Evolutionary conservation across 2,888 invertebrate genomes (phyloP).

Genomic region (Limnephilus lunatus): DNA sequence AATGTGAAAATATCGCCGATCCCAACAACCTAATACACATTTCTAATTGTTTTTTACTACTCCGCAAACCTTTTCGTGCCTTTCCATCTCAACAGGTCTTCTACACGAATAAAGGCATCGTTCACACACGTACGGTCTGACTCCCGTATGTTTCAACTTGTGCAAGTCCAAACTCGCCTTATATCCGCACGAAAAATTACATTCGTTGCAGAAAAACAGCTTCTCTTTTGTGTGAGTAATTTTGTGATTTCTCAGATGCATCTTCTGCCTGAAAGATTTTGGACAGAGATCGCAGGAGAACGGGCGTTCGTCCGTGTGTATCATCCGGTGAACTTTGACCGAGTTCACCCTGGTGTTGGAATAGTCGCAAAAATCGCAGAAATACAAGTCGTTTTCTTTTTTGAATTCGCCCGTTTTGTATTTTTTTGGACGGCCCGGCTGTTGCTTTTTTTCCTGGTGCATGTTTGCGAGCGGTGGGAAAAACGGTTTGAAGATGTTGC

Average conservation of each 20-base stretch:
- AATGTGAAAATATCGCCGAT: neutral
- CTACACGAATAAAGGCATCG: constrained; percentile 25
- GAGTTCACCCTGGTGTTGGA: constrained; percentile 36
- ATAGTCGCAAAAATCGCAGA: constrained; percentile 33
- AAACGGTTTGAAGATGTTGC: neutral
- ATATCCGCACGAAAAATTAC: constrained; percentile 13
- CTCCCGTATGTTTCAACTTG: constrained; percentile 19
- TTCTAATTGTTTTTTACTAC: neutral
- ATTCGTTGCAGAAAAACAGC: constrained; percentile 13
- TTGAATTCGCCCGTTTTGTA: constrained; percentile 40
- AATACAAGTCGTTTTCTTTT: constrained; percentile 44
- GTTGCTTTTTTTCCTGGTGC: neutral
- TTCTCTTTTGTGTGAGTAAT: constrained; percentile 23
- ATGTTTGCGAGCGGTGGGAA: neutral
- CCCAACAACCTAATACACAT: neutral
- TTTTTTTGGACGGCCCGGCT: constrained; percentile 25
- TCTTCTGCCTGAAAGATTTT: constrained; percentile 19
- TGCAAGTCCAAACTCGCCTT: constrained; percentile 23
- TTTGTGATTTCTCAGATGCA: constrained; percentile 14
- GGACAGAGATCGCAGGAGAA: constrained; percentile 15
- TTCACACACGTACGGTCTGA: constrained; percentile 11
- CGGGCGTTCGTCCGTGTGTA: constrained; percentile 13
- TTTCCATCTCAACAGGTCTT: constrained; percentile 35
- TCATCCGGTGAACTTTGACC: constrained; percentile 27
- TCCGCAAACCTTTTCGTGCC: neutral